Evolutionary conservation across 2,113 vertebrate genomes (phyloP).

Genomic region (Phasianus colchicus): DNA sequence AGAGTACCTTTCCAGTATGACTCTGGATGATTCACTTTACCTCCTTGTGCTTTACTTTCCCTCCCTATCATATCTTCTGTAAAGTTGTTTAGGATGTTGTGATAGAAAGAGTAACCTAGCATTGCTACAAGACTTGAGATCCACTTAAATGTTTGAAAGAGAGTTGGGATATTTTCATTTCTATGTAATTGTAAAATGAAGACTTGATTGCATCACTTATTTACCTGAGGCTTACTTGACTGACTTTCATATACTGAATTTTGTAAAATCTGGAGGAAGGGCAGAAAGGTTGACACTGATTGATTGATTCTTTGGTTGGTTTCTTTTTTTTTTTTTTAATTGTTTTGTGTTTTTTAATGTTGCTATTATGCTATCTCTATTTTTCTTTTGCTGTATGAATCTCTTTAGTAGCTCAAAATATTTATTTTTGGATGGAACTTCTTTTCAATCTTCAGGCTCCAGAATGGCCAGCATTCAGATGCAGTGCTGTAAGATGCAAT

Average conservation of each 20-base stretch:
- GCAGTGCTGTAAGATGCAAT: neutral
- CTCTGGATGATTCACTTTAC: neutral
- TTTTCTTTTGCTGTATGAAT: neutral
- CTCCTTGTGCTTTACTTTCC: neutral
- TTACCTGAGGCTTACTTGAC: neutral
- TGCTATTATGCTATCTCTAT: neutral
- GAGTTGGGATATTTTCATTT: neutral
- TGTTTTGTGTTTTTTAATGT: neutral
- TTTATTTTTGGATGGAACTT: rapidly evolving
- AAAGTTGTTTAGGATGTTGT: neutral
- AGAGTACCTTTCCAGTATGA: neutral
- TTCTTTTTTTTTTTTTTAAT: neutral
- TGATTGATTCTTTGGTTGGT: neutral
- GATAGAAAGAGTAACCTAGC: neutral
- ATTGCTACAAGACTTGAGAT: neutral
- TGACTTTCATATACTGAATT: neutral
- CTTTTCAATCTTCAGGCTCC: neutral
- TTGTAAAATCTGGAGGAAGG: rapidly evolving
- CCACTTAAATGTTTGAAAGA: neutral
- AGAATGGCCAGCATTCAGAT: neutral
- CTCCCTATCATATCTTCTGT: neutral
- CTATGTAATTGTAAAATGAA: neutral
- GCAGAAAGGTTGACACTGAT: neutral
- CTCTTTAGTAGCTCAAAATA: neutral
- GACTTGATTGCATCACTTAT: neutral